phyloP scores from a whole-genome alignment of 2,113 vertebrate genomes.

The Cyanoderma ruficeps region DNA sequence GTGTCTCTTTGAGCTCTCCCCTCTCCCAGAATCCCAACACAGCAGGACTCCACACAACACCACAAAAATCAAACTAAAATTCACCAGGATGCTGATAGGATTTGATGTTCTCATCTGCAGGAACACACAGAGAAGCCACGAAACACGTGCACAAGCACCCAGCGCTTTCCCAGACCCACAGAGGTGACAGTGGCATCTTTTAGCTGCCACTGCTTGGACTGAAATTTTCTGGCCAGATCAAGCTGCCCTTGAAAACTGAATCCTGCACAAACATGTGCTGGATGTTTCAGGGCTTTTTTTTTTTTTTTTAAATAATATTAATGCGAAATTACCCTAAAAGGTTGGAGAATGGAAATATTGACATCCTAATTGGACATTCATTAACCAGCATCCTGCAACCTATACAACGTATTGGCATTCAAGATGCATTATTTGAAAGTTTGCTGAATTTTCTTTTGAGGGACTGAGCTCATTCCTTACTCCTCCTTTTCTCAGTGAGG shows the following conservation, averaged over 20 bases:
- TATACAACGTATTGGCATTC: not conserved
- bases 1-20: accelerated
- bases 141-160: not conserved
- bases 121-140: not conserved
- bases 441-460: slow-evolving; percentile 26
- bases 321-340: slow-evolving; percentile 17
- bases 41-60: not conserved
- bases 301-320: not conserved
- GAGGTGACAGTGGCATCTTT: not conserved
- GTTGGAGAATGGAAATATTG: not conserved
- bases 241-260: not conserved
- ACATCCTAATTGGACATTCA: slow-evolving; percentile 4
- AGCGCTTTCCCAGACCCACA: not conserved
- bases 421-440: not conserved
- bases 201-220: not conserved
- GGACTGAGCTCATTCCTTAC: not conserved
- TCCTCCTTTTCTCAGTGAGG: not conserved
- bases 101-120: not conserved
- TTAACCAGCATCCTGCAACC: slow-evolving; percentile 1
- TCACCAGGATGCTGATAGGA: not conserved
- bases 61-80: not conserved
- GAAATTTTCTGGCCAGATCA: not conserved
- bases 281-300: not conserved
- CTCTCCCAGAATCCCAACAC: not conserved
- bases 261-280: not conserved